Base-by-base conservation (phyloP, 2,113 vertebrate genomes). In the Cyprinodon brontotheroides region DNA sequence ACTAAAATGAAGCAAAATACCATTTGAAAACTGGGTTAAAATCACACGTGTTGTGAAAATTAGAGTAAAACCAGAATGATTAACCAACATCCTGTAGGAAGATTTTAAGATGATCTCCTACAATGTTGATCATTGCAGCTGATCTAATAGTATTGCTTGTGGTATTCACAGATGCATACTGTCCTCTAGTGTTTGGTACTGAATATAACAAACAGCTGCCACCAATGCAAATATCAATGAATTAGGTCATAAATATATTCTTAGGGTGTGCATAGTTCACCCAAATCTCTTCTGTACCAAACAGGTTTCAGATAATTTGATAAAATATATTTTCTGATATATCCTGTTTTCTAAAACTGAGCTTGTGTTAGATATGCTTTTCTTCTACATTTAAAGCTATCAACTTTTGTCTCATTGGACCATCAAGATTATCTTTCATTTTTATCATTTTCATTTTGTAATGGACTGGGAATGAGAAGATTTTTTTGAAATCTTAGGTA, bases 171-270 rank as follows among this genome's bases (percentile, higher is more conserved):
- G 70, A 79, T 43, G 22, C 61, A 79, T 39, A 89, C 79, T 92
- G 90, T 79, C 90, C 88, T 86, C 93, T 93, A 74, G 85, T 89
- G 88, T 66, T 39, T 38, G 7, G 8, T 17, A 37, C 11, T 36
- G 22, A 14, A 17, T 62, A 72, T 10, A 65, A 40, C 64, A 68
- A 3, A 36, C 50, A 57, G 7, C 6, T 10, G 43, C 43, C 43
- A 45, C 43, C 43, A 45, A 10, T 57, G 50, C 50, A 57, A 57
- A 57, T 10, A 8, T 20, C 17, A 0, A n/a, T 7, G 20, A 7
- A 20, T n/a, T n/a, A 0, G 3, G 17, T 20, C n/a, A 8, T 8
- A 17, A n/a, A 29, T n/a, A 11, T 4, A 47, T 29, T 45, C 38
- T 41, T 13, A 11, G 10, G 9, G 59, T 17, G 1, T 22, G 5